Evolutionary conservation across 2,888 invertebrate genomes (phyloP), one percentile per base, ranked within the genome.

Genomic region (Meloe dianella): DNA sequence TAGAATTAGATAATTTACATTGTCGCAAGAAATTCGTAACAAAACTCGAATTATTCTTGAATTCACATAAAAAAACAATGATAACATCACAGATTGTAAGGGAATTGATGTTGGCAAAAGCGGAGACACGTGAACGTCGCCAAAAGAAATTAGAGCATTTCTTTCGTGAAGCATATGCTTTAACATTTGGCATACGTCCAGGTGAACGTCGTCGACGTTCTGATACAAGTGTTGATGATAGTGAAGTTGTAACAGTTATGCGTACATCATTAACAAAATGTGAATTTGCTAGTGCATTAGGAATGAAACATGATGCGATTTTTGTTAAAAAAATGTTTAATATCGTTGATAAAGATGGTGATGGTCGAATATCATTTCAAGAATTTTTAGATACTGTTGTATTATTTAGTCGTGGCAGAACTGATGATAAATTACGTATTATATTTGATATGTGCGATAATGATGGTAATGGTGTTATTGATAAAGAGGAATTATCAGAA

Each of bases 391-490:
- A 97, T 79, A 97, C 97, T 0, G 96, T 97, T 1, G 92, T 96
- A 0, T 83, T 96, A 1, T 97, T 97, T 81, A 95, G 96, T 0
- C 89, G 94, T 0, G 97, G 96, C 7, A 94, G 94, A 75, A 96
- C 96, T 0, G 96, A 96, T 76, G 96, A 96, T 79, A 97, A 97
- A 78, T 85, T 97, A 38, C 88, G 96, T 6, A 96, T 97, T 35
- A 95, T 98, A 72, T 97, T 97, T 80, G 96, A 97, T 82, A 97
- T 98, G 97, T 97, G 97, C 78, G 97, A 97, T 80, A 94, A 96
- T 76, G 95, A 97, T 80, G 89, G 95, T 17, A 96, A 96, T 77
- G 96, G 97, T 0, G 94, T 95, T 0, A 97, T 97, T 66, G 96
- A 97, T 79, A 96, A 97, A 78, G 92, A 90, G 1, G 97, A 97